A percentile compares a stretch with the other conserved stretches of the same genome.
These are phyloP conservation scores for Melanostigma gelatinosum DNA, from an alignment of 2,113 vertebrate species.

Conservation along the genomic window DNA sequence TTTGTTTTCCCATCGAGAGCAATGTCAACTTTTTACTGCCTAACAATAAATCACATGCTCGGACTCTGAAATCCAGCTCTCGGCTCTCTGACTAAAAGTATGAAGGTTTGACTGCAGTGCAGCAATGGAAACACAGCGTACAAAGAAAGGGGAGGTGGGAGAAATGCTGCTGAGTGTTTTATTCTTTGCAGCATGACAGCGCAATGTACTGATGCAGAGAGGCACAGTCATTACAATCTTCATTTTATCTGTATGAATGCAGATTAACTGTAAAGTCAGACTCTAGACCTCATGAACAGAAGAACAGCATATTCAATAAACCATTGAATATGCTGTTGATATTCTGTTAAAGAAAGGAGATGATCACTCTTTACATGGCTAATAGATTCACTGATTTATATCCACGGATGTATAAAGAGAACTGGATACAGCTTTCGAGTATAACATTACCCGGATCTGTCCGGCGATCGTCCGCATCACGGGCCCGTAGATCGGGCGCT, in stretches of 20 bases:
- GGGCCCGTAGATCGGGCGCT: no score
- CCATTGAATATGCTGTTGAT: no score
- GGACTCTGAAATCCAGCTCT: background rate
- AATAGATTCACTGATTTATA: background rate
- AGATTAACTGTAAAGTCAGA: background rate
- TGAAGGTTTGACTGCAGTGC: background rate
- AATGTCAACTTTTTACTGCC: background rate
- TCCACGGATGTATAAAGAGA: no score
- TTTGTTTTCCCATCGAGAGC: background rate
- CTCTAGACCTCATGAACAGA: background rate
- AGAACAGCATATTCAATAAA: no score
- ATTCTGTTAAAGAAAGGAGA: no score
- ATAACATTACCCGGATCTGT: no score
- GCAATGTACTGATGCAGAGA: background rate
- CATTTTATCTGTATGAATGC: background rate
- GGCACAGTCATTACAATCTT: background rate
- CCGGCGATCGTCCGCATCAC: no score
- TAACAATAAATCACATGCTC: background rate
- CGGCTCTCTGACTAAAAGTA: background rate
- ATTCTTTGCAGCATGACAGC: background rate
- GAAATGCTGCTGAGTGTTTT: background rate
- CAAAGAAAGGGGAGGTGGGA: background rate
- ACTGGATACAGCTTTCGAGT: no score
- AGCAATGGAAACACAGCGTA: background rate
- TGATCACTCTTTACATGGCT: no score